Evolutionary conservation across 2,113 vertebrate species (phyloP).

Genomic region (Herpailurus yagouaroundi): DNA sequence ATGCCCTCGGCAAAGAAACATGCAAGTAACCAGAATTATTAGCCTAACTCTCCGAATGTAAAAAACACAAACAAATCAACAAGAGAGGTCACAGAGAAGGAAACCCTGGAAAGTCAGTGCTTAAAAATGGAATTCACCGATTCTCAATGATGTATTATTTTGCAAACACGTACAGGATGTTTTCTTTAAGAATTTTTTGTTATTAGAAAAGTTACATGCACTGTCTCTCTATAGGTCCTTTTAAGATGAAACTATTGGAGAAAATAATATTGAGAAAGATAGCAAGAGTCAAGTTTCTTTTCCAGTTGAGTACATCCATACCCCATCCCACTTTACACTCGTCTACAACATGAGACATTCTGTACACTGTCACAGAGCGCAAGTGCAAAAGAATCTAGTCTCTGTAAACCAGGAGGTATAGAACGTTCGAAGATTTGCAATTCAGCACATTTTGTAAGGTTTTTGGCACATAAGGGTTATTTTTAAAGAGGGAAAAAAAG

Average conservation of each 20-base stretch:
- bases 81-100: neutral
- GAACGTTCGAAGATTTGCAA: constrained; percentile 67
- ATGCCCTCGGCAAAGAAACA: neutral
- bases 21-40: neutral
- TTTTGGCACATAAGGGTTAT: constrained; percentile 77
- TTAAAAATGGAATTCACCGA: neutral
- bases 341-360: neutral
- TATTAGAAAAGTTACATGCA: neutral
- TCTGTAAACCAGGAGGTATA: constrained; percentile 66
- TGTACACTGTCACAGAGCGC: neutral
- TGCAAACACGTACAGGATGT: neutral
- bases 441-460: constrained; percentile 76
- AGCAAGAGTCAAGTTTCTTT: neutral
- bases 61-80: neutral
- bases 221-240: neutral
- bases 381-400: constrained; percentile 49
- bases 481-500: constrained; percentile 73
- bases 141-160: neutral
- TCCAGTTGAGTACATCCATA: neutral
- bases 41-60: neutral
- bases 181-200: neutral
- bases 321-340: neutral
- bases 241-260: neutral
- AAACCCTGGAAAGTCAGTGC: neutral
- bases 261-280: neutral